A percentile compares a stretch with the other conserved stretches of the same genome.
These are phyloP conservation scores for Entomyzon cyanotis DNA, from an alignment of 2,113 vertebrate genomes.

Conservation along the genomic window DNA sequence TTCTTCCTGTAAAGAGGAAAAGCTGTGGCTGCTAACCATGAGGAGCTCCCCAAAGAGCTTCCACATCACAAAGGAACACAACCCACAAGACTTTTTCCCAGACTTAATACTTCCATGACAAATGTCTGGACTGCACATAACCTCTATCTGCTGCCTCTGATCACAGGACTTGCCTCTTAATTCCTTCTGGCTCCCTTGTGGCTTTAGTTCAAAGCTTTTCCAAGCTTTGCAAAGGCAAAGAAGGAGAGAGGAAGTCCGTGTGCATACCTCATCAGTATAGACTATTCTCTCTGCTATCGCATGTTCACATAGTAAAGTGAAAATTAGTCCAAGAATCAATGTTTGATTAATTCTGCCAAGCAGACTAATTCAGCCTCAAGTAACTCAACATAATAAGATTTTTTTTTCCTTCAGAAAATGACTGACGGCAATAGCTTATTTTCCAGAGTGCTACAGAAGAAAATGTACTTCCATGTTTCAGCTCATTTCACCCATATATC, in stretches of 20 bases:
- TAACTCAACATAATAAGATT: conserved; percentile 2
- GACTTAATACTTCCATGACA: neutral
- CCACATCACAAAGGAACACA: neutral
- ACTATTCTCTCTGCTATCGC: neutral
- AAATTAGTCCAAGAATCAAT: conserved; percentile 39
- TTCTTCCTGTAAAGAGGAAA: neutral
- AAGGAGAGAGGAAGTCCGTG: neutral
- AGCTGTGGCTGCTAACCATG: neutral
- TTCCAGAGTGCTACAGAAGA: conserved; percentile 18
- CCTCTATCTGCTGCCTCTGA: neutral
- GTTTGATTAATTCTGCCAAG: conserved; percentile 50
- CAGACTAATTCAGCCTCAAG: neutral
- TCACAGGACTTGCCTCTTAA: neutral
- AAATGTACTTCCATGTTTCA: conserved; percentile 15
- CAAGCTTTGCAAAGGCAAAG: neutral
- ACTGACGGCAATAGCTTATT: neutral
- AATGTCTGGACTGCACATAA: neutral
- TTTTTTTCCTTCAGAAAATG: neutral
- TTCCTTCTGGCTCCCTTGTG: neutral
- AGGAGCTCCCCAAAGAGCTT: neutral
- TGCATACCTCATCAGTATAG: neutral
- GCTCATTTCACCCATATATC: conserved; percentile 13
- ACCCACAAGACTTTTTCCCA: neutral
- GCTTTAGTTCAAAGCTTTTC: neutral
- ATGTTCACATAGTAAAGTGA: conserved; percentile 19